Evolutionary conservation across 2,797 vertebrate genomes (phyloP).

Genomic region (Ceyx erithaca): DNA sequence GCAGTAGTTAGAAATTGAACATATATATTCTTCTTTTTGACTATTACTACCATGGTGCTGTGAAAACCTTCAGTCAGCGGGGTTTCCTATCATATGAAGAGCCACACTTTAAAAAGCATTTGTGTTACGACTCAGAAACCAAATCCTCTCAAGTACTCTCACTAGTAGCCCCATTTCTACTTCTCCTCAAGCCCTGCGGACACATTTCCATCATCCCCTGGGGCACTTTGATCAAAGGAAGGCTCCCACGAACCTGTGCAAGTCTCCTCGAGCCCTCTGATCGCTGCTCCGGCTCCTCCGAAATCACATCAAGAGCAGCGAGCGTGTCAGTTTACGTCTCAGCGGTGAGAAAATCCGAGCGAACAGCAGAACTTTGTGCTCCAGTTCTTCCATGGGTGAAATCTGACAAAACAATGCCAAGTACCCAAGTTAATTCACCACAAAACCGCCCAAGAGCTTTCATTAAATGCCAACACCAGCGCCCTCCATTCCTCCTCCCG

Average conservation of each 20-base stretch:
- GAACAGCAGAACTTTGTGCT: background rate
- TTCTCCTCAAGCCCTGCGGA: background rate
- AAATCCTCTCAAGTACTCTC: background rate
- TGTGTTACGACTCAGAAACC: background rate
- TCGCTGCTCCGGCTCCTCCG: background rate
- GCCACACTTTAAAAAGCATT: background rate
- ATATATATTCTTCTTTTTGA: background rate
- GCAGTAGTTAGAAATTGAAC: background rate
- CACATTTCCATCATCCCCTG: background rate
- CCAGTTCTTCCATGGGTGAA: background rate
- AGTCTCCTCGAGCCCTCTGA: background rate
- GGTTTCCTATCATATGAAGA: background rate
- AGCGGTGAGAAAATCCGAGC: background rate
- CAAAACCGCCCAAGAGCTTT: background rate
- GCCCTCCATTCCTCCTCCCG: background rate
- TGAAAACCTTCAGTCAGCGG: background rate
- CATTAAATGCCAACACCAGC: background rate
- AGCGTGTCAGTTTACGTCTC: background rate
- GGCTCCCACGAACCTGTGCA: background rate
- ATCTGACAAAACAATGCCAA: background rate
- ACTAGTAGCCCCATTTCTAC: background rate
- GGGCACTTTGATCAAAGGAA: background rate
- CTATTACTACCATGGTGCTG: background rate
- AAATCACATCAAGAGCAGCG: background rate
- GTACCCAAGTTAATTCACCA: background rate